A percentile compares a stretch with the other conserved stretches of the same genome.
phyloP scores from a whole-genome alignment of 1,140 invertebrate genomes.

The roundworm (Caenorhabditis elegans) region WBcel235 BX284604.4:11980001-11980500 shows the following conservation, averaged over 20 bases:
- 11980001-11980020: conserved; percentile 82
- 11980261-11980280: conserved; percentile 91
- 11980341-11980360: conserved; percentile 80
- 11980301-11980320: conserved; percentile 86
- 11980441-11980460: conserved; percentile 95
- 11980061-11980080: conserved; percentile 76
- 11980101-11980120: conserved; percentile 83
- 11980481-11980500: conserved; percentile 84
- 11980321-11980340: conserved; percentile 76
- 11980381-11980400: conserved; percentile 94
- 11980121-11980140: conserved; percentile 62
- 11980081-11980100: conserved; percentile 82
- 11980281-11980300: conserved; percentile 94
- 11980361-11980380: conserved; percentile 67
- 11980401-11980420: conserved; percentile 88
- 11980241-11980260: conserved; percentile 85
- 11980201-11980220: conserved; percentile 80
- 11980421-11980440: conserved; percentile 87
- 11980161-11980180: conserved; percentile 47
- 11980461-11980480: conserved; percentile 87
- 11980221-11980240: conserved; percentile 84
- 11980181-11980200: conserved; percentile 53
- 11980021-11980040: conserved; percentile 79
- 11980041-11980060: conserved; percentile 83
- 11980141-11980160: conserved; percentile 48